phyloP scores from a whole-genome alignment of 2,113 vertebrate species.

The Gambusia holbrooki region DNA sequence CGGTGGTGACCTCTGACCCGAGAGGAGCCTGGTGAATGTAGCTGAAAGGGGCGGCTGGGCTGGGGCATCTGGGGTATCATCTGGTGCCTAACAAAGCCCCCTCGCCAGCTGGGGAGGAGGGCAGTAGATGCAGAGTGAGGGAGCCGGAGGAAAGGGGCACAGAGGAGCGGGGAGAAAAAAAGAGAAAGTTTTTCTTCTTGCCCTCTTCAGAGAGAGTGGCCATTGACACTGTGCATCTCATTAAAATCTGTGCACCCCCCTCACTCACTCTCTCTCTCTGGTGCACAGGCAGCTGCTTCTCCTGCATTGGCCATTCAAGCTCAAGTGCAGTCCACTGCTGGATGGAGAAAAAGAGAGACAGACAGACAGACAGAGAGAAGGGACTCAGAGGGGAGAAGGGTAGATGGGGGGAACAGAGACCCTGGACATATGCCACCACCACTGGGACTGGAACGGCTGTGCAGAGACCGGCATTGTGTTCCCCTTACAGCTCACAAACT shows the following conservation, averaged over 20 bases:
- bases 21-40: conserved; percentile 76
- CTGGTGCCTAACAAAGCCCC: conserved; percentile 74
- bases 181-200: conserved; percentile 76
- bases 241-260: conserved; percentile 60
- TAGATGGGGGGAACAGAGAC: conserved; percentile 7
- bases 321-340: conserved; percentile 78
- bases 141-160: conserved; percentile 61
- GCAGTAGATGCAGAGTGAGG: conserved; percentile 62
- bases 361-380: conserved; percentile 39
- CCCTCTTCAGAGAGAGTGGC: conserved; percentile 80
- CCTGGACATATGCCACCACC: conserved; percentile 72
- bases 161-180: conserved; percentile 56
- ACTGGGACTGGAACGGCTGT: conserved; percentile 37
- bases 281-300: conserved; percentile 73
- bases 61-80: conserved; percentile 82
- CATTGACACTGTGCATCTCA: conserved; percentile 82
- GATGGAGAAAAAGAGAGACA: conserved; percentile 32
- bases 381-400: conserved; percentile 11
- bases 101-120: conserved; percentile 79
- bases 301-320: conserved; percentile 74
- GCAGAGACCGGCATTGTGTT: background rate
- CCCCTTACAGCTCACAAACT: conserved; percentile 9
- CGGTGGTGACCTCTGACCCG: conserved; percentile 77
- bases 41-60: conserved; percentile 73
- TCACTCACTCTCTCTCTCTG: conserved; percentile 17